Conservation (phyloP, 1,140 invertebrate genomes). For the Eriocheir sinensis region DNA sequence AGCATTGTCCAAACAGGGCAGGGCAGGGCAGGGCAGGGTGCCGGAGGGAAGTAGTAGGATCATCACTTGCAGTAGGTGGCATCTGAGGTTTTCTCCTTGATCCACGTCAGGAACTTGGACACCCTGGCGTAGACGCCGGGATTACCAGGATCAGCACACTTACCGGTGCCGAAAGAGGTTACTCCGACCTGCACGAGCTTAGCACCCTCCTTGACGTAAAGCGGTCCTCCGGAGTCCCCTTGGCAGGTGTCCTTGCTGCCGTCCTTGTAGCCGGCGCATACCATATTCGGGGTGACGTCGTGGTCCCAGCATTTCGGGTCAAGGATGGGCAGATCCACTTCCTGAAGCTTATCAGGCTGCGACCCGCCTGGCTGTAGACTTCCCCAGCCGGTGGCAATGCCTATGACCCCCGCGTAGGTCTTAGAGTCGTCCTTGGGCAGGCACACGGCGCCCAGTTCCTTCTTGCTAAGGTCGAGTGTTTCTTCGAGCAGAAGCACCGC, state of each 20-base stretch:
- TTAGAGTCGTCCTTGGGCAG: slow-evolving; percentile 56
- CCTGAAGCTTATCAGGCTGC: slow-evolving; percentile 80
- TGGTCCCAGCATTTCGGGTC: not conserved
- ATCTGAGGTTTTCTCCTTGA: slow-evolving; percentile 69
- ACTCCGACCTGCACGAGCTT: slow-evolving; percentile 60
- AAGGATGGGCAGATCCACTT: slow-evolving; percentile 81
- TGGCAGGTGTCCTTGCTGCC: slow-evolving; percentile 90
- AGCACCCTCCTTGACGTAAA: slow-evolving; percentile 55
- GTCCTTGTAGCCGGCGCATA: slow-evolving; percentile 90
- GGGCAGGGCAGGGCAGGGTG: too few relatives aligned
- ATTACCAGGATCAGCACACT: slow-evolving; percentile 68
- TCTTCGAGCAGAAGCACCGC: slow-evolving; percentile 79
- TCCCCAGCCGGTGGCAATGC: slow-evolving; percentile 79
- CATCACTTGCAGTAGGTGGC: slow-evolving; percentile 43
- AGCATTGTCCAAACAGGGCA: too few relatives aligned
- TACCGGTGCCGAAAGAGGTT: slow-evolving; percentile 67
- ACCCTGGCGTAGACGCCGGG: slow-evolving; percentile 82
- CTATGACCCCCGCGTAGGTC: slow-evolving; percentile 26
- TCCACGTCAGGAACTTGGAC: slow-evolving; percentile 81
- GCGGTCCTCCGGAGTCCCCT: slow-evolving; percentile 80
- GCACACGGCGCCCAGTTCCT: slow-evolving; percentile 61
- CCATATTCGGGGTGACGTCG: slow-evolving; percentile 84
- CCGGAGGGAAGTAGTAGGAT: too few relatives aligned
- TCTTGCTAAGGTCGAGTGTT: slow-evolving; percentile 47
- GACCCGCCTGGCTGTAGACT: slow-evolving; percentile 35